These are phyloP conservation scores for Fregetta grallaria DNA, from an alignment of 2,113 vertebrate species.

Conservation along the genomic window DNA sequence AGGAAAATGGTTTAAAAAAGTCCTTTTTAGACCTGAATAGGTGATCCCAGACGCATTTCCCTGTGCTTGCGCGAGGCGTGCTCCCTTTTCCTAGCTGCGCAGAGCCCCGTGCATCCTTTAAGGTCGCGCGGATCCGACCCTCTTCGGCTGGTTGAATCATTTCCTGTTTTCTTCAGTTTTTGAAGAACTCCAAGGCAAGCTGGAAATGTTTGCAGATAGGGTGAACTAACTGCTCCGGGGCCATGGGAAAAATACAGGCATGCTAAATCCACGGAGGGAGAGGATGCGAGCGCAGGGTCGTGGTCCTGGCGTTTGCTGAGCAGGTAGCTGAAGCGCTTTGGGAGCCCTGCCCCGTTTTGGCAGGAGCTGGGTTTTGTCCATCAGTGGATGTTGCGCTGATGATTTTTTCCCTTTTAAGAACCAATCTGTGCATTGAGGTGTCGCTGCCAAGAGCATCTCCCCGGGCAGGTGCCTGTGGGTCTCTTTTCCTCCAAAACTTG, in stretches of 20 bases:
- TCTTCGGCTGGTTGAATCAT: conserved; percentile 43
- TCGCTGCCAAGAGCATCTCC: neutral
- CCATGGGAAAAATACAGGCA: conserved; percentile 35
- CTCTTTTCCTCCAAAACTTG: neutral
- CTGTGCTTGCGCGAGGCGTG: rapidly evolving
- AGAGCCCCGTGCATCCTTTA: neutral
- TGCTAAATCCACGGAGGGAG: neutral
- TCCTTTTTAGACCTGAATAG: rapidly evolving
- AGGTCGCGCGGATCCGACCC: neutral
- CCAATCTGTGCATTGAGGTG: rapidly evolving
- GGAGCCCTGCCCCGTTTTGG: neutral
- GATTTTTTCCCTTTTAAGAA: neutral
- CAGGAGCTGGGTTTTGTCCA: neutral
- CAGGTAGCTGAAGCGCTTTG: neutral
- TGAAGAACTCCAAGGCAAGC: neutral
- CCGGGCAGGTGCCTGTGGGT: neutral
- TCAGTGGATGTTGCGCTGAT: too few relatives aligned
- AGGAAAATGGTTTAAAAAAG: neutral
- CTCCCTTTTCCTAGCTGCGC: neutral
- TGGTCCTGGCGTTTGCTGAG: neutral
- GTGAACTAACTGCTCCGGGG: neutral
- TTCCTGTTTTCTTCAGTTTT: conserved; percentile 64
- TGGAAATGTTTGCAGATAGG: conserved; percentile 34
- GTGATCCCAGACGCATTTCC: neutral
- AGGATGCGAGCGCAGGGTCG: neutral